Evolutionary conservation across 2,113 vertebrate species (phyloP).

Genomic region (Raja brachyura): DNA sequence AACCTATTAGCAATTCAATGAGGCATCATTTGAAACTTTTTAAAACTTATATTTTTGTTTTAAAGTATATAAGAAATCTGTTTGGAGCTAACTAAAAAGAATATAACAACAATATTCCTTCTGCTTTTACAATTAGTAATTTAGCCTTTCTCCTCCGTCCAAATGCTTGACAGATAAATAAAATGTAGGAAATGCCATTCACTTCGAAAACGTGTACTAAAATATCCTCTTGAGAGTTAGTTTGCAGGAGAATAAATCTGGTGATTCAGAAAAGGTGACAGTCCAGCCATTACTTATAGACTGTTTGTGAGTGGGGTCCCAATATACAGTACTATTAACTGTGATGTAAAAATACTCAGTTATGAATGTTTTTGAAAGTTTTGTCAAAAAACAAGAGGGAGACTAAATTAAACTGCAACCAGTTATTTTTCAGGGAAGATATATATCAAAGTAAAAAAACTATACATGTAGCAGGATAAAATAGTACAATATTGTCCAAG

Average conservation of each 20-base stretch:
- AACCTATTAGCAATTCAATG: neutral
- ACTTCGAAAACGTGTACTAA: neutral
- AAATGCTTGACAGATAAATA: neutral
- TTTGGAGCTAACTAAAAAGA: neutral
- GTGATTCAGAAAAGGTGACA: neutral
- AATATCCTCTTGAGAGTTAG: neutral
- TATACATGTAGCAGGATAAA: neutral
- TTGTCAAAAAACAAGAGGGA: neutral
- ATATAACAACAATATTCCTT: neutral
- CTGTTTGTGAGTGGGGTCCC: neutral
- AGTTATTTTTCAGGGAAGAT: neutral
- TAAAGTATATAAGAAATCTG: neutral
- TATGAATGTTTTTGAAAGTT: neutral
- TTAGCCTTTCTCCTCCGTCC: neutral
- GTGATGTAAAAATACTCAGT: neutral
- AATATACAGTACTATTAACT: neutral
- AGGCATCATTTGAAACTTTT: neutral
- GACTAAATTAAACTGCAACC: neutral
- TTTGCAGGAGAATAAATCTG: neutral
- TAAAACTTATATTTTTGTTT: neutral
- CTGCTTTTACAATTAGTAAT: neutral
- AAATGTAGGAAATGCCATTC: neutral
- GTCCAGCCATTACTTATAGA: neutral
- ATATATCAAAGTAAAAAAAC: neutral
- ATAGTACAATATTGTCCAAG: neutral